A percentile compares a stretch with the other conserved stretches of the same genome.
These are phyloP conservation scores for Epistrophe grossulariae DNA, from an alignment of 2,888 invertebrate species.

Conservation along the genomic window DNA sequence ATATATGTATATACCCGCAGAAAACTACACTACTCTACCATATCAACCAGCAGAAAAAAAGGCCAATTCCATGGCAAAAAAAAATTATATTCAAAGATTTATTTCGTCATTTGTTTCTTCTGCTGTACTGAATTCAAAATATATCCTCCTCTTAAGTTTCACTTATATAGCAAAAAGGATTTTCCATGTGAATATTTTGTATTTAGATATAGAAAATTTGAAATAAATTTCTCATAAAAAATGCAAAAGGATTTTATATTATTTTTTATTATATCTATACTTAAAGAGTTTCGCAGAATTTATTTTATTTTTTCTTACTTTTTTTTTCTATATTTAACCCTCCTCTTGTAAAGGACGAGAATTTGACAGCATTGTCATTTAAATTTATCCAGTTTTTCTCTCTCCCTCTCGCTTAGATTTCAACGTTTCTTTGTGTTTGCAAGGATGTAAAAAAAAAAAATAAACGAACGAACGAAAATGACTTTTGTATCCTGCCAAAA, in stretches of 20 bases:
- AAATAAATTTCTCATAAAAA: conserved; percentile 27
- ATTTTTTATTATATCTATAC: not conserved
- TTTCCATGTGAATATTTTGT: conserved; percentile 26
- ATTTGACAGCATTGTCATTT: conserved; percentile 72
- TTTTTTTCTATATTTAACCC: not conserved
- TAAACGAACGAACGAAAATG: conserved; percentile 59
- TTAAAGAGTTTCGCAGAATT: conserved; percentile 7
- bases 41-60: conserved; percentile 3
- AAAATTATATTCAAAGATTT: conserved; percentile 76
- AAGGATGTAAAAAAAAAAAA: conserved; percentile 23
- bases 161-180: conserved; percentile 30
- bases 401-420: not conserved
- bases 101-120: conserved; percentile 81
- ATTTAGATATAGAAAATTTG: conserved; percentile 12
- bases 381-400: conserved; percentile 56
- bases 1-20: not conserved
- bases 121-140: conserved; percentile 11
- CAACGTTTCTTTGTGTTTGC: not conserved
- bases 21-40: not conserved
- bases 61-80: conserved; percentile 38
- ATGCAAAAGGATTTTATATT: conserved; percentile 14
- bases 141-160: conserved; percentile 41
- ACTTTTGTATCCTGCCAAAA: conserved; percentile 51
- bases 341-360: conserved; percentile 28
- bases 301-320: not conserved